phyloP scores from a whole-genome alignment of 2,888 invertebrate genomes.

The Harmothoe impar region DNA sequence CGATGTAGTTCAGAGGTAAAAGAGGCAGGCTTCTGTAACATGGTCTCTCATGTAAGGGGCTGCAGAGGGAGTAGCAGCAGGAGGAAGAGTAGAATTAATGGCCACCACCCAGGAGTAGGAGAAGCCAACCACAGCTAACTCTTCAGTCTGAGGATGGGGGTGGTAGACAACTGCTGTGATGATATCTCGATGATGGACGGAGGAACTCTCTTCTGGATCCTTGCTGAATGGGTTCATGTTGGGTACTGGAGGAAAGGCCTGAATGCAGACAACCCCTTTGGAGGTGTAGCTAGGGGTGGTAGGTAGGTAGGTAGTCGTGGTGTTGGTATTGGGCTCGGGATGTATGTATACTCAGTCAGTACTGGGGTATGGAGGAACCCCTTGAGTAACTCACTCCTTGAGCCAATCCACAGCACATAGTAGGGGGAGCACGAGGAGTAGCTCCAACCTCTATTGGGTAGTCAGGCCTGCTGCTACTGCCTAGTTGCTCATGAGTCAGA shows the following conservation, averaged over 20 bases:
- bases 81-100: not conserved
- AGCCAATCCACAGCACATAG: not conserved
- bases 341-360: not conserved
- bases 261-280: not conserved
- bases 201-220: not conserved
- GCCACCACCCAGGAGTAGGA: not conserved
- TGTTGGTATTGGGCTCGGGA: not conserved
- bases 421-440: not conserved
- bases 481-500: too few species aligned
- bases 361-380: not conserved
- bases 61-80: not conserved
- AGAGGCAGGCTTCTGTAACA: slow-evolving; percentile 17
- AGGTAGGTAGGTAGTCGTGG: not conserved
- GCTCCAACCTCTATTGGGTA: too few species aligned
- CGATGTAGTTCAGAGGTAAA: slow-evolving; percentile 1
- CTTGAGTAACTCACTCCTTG: not conserved
- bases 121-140: not conserved
- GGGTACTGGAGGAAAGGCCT: not conserved
- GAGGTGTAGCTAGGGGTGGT: not conserved
- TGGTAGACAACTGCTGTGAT: not conserved
- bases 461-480: too few species aligned
- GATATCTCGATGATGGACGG: not conserved
- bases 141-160: not conserved
- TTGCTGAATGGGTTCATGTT: not conserved
- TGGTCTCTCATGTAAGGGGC: not conserved